Percentiles rank a stretch among this genome's conserved stretches.
phyloP scores from a whole-genome alignment of 1,140 invertebrate species.

The Holcopasites calliopsidis region DNA sequence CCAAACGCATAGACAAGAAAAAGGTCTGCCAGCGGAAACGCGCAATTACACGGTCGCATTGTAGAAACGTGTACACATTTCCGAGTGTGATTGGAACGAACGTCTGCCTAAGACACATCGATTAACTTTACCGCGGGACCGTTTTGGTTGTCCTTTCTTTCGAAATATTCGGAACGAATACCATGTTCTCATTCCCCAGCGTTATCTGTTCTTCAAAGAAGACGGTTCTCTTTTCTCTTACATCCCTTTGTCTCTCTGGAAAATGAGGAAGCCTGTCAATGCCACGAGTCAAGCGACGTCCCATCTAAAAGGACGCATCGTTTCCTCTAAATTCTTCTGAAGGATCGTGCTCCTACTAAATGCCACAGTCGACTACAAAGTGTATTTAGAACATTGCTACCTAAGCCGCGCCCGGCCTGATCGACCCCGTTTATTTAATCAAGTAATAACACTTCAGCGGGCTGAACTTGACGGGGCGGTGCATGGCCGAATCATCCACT shows the following conservation, averaged over 20 bases:
- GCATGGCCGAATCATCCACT: constrained; percentile 16
- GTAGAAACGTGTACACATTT: constrained; percentile 28
- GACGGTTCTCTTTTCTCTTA: background rate
- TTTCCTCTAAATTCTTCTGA: background rate
- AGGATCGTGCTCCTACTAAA: background rate
- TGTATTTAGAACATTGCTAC: constrained; percentile 48
- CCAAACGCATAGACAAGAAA: no score
- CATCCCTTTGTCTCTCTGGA: constrained; percentile 14
- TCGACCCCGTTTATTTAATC: constrained; percentile 51
- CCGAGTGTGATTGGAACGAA: constrained; percentile 55
- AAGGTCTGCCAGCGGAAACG: background rate
- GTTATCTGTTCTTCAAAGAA: constrained; percentile 6
- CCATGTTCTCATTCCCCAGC: no score
- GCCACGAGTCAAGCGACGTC: constrained; percentile 17
- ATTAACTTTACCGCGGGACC: constrained; percentile 74
- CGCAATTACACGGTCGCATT: background rate
- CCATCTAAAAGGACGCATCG: background rate
- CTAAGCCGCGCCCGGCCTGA: constrained; percentile 41
- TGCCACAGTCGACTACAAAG: background rate
- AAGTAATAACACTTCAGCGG: constrained; percentile 48
- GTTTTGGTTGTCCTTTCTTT: constrained; percentile 44
- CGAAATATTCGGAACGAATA: no score
- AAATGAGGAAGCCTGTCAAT: constrained; percentile 44
- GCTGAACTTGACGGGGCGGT: constrained; percentile 3
- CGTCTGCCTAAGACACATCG: constrained; percentile 78